Conservation (phyloP, 2,797 vertebrate genomes). For the Eremophila alpestris region DNA sequence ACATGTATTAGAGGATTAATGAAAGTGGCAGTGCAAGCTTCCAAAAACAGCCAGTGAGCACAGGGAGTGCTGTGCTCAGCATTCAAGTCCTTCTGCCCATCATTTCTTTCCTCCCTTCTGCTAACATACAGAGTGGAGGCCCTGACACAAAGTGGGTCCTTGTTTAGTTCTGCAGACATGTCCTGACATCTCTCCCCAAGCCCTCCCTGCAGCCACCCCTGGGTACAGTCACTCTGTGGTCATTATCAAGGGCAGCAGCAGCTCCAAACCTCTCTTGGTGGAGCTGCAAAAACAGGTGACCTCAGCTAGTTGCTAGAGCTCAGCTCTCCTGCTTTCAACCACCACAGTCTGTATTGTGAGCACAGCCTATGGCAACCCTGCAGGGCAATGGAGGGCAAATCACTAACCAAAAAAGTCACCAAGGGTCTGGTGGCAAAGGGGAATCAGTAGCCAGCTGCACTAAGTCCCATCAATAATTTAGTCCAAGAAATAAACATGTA, state of each 20-base stretch:
- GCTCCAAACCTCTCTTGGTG: not conserved
- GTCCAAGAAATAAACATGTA: not conserved
- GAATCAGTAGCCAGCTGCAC: not conserved
- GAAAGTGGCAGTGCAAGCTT: not conserved
- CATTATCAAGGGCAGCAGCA: not conserved
- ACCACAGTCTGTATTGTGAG: rapidly evolving
- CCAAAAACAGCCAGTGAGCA: not conserved
- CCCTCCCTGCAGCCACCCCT: not conserved
- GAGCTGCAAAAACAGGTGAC: not conserved
- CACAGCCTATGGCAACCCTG: not conserved
- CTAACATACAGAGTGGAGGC: not conserved
- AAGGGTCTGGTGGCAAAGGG: not conserved
- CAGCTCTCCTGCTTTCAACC: not conserved
- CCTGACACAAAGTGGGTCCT: not conserved
- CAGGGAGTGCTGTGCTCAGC: not conserved
- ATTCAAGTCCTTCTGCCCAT: not conserved
- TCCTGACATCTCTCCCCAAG: not conserved
- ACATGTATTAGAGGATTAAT: not conserved
- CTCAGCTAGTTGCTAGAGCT: not conserved
- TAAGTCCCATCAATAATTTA: not conserved
- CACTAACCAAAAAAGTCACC: not conserved
- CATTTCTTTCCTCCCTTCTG: not conserved
- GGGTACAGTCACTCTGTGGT: no score
- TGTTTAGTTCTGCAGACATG: not conserved
- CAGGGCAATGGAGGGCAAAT: not conserved